Evolutionary conservation across 2,113 vertebrate genomes (phyloP), one percentile per base, ranked within the genome.

Genomic region (Australoheros scitulus): DNA sequence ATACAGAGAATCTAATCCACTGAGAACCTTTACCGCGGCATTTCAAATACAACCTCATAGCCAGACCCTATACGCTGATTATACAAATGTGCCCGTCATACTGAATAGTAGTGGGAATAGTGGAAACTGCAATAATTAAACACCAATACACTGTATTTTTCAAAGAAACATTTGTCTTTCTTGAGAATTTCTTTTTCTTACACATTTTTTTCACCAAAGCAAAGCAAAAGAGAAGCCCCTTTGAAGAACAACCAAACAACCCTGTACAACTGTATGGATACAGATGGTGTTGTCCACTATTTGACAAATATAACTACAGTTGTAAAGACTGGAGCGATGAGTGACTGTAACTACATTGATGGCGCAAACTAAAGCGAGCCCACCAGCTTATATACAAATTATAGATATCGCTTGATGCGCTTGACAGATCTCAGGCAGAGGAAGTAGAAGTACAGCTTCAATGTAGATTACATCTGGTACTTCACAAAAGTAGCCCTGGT

Each of bases 401-500:
- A 90, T 80, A 87, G 65, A 85, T 75, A 84, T 86, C 52, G 89
- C 61, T 87, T 83, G 81, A 80, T 89, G 93, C 90, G 80, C 87
- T 90, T 68, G 77, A 91, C 76, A 84, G 85, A 88, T 88, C 61
- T 79, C 87, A 84, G 82, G 78, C 86, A 81, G 83, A 84, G 76
- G 86, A 76, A 63, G 60, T 76, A 81, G 80, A 85, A 87, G 84
- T 76, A 82, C 75, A 87, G 77, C 60, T 81, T 86, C 87, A 80
- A 70, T 88, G 81, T 22, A 86, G 87, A 79, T 87, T 75, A 93
- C 50, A 80, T 87, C 56, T 65, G 79, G 90, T 87, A 79, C 88
- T 92, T 88, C 36, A 56, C 47, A 77, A 85, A 91, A 90, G 92
- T 86, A 92, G 90, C 91, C 88, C 89, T 43, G 81, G 59, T 85